Conservation (phyloP, 2,113 vertebrate genomes). For the Aptenodytes forsteri region DNA sequence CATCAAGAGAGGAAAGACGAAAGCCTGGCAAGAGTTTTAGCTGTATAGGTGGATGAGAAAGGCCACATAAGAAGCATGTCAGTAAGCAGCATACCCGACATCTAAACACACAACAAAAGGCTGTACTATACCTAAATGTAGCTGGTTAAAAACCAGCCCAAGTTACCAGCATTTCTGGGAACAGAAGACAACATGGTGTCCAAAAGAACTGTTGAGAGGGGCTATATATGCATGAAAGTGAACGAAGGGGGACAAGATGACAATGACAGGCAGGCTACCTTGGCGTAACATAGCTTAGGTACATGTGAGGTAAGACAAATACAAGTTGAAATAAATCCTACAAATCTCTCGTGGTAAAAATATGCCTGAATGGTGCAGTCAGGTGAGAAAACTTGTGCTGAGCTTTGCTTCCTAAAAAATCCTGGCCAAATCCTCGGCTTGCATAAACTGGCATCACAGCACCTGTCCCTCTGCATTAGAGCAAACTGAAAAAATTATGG, state of each 20-base stretch:
- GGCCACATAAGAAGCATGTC: accelerated
- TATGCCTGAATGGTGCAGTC: not conserved
- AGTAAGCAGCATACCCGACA: not conserved
- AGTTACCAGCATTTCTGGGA: not conserved
- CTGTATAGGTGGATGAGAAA: not conserved
- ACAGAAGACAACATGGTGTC: not conserved
- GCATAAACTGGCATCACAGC: not conserved
- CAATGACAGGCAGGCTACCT: not conserved
- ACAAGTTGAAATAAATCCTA: not conserved
- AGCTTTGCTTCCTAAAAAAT: not conserved
- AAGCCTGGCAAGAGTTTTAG: not conserved
- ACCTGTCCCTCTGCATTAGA: not conserved
- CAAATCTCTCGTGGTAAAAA: not conserved
- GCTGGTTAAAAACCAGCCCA: not conserved
- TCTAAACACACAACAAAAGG: not conserved
- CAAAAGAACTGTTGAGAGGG: not conserved
- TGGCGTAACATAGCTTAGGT: not conserved
- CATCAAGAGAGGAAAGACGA: not conserved
- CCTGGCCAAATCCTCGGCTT: not conserved
- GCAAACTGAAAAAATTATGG: not conserved
- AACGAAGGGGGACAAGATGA: not conserved
- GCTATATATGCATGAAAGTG: not conserved
- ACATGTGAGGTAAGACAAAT: not conserved
- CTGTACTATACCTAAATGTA: not conserved
- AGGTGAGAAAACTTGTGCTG: not conserved